A percentile compares a stretch with the other conserved stretches of the same genome.
Evolutionary conservation across 1,140 invertebrate genomes (phyloP).

Genomic region (Diuraphis noxia): DNA sequence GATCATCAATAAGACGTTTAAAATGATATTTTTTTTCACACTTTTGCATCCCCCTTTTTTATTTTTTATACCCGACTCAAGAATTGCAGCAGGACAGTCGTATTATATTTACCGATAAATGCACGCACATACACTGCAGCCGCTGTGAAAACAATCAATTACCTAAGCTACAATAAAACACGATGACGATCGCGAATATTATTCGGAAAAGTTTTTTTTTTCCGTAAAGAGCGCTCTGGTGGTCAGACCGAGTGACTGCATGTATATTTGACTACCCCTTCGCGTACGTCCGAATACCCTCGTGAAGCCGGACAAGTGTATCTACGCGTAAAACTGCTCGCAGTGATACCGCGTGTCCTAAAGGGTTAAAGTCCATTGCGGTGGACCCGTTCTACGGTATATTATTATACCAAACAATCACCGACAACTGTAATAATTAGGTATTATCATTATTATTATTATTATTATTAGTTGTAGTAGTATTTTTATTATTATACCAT

Average conservation of each 20-base stretch:
- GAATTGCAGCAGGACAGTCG: no score
- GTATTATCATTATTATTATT: no score
- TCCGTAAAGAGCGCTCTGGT: slow-evolving; percentile 25
- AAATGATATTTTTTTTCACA: no score
- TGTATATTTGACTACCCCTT: neutral
- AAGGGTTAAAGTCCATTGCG: slow-evolving; percentile 10
- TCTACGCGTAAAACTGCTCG: slow-evolving; percentile 6
- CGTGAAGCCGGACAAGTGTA: slow-evolving; percentile 36
- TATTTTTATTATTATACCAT: no score
- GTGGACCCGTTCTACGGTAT: no score
- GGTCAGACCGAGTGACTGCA: neutral
- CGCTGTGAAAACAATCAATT: neutral
- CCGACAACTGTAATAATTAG: neutral
- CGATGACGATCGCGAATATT: neutral
- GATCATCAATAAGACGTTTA: no score
- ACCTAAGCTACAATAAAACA: neutral
- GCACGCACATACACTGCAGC: no score
- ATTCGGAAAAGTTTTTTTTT: neutral
- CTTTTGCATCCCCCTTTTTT: no score
- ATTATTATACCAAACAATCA: neutral
- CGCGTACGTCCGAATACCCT: neutral
- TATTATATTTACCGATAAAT: no score
- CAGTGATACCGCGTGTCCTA: neutral
- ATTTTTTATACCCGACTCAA: no score
- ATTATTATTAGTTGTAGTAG: no score